phyloP scores from a whole-genome alignment of 2,888 invertebrate species.

The Hyppa rectilinea region DNA sequence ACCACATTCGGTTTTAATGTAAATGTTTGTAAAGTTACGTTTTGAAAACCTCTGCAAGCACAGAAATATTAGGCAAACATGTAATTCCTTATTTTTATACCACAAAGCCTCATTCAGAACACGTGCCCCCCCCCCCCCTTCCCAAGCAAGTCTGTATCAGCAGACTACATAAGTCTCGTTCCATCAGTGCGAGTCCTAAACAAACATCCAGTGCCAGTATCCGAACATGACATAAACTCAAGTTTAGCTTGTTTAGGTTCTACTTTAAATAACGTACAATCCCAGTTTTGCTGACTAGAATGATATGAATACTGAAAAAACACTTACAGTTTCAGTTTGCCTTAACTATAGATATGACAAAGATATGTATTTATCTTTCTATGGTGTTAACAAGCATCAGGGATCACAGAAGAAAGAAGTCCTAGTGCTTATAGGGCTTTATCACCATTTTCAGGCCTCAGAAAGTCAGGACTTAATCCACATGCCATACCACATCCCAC shows the following conservation, averaged over 20 bases:
- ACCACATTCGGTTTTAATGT: not conserved
- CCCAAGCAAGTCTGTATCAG: conserved; percentile 9
- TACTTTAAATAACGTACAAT: conserved; percentile 16
- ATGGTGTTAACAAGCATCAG: no score
- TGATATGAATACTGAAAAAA: conserved; percentile 21
- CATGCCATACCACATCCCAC: no score
- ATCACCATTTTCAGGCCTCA: not conserved
- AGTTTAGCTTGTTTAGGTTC: conserved; percentile 50
- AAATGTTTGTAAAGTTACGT: not conserved
- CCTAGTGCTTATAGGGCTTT: not conserved
- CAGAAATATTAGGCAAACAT: not conserved
- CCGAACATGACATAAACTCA: conserved; percentile 30
- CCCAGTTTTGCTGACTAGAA: conserved; percentile 21
- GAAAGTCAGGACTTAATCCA: not conserved
- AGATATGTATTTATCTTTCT: no score
- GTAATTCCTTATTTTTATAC: not conserved
- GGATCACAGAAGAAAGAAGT: not conserved
- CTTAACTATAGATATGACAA: no score
- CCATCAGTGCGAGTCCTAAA: conserved; percentile 41
- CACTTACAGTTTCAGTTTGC: not conserved
- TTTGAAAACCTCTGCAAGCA: not conserved
- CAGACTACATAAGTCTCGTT: conserved; percentile 5
- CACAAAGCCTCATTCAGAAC: not conserved
- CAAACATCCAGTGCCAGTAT: conserved; percentile 40
- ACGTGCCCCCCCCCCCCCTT: not conserved